Evolutionary conservation across 2,113 vertebrate genomes (phyloP), one percentile per base, ranked within the genome.

Genomic region (Ameiurus melas): DNA sequence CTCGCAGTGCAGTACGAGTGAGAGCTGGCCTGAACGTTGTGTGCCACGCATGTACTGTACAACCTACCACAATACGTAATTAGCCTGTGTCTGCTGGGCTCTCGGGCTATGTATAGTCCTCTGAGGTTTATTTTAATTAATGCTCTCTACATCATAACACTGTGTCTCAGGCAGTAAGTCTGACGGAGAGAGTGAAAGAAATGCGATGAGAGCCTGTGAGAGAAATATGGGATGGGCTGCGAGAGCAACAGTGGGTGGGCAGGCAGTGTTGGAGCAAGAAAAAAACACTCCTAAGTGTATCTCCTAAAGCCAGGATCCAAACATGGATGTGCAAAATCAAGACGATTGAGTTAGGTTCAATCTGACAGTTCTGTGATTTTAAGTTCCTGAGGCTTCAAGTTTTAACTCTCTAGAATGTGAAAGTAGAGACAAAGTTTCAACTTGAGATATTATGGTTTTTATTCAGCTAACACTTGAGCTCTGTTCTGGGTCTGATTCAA

Each of bases 101-200:
- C 51, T 90, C 39, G 73, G 83, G 87, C 84, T 92, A 91, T 91
- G 17, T 90, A 91, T 91, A 91, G 80, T 47, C 25, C 55, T 39
- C 33, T 84, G 86, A 83, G 84, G 86, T 77, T 89, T 30, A 57
- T 86, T 86, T 47, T 90, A 85, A 88, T 89, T 83, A 83, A 78
- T 60, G 22, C 84, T 84, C 80, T 88, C 78, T 33, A 66, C 30
- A 80, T 53, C 58, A 70, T 83, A 86, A 60, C 82, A 88, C 70
- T 60, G 51, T 25, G 64, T 86, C 60, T 73, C 36, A 71, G 85
- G 81, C 51, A 87, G 36, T 70, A 68, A 77, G 60, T 25, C 85
- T 88, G 79, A 53, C 30, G 43, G 25, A 84, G 27, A 8, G 9
- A 85, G 33, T 57, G 84, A 79, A 73, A 83, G 30, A 78, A 53